Conservation (phyloP, 30 jellyfish, hydroid and myxozoan species). For the Cassiopea andromeda region DNA sequence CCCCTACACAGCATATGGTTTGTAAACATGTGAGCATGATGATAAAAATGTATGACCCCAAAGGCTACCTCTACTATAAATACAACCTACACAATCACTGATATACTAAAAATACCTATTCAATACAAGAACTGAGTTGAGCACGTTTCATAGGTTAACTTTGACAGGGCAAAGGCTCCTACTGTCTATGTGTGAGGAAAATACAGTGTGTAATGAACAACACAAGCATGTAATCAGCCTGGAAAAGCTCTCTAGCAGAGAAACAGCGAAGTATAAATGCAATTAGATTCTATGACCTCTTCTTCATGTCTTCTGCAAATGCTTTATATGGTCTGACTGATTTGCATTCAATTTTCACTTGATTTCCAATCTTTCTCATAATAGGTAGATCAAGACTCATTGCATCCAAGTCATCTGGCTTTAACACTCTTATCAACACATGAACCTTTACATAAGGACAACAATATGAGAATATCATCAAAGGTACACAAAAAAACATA, state of each 20-base stretch:
- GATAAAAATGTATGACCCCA: no score
- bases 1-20: no score
- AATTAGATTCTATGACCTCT: conserved; percentile 16
- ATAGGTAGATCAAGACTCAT: conserved; percentile 68
- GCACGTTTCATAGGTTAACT: no score
- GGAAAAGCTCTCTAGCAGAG: neutral
- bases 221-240: neutral
- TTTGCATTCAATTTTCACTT: conserved; percentile 68
- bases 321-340: conserved; percentile 69
- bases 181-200: neutral
- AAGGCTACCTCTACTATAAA: no score
- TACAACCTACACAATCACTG: no score
- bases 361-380: conserved; percentile 52
- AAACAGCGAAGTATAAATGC: neutral
- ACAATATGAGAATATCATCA: neutral
- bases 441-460: conserved; percentile 34
- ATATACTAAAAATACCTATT: no score
- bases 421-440: conserved; percentile 49
- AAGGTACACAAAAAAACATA: neutral
- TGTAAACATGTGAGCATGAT: no score
- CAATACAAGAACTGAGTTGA: no score
- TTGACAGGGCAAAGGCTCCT: no score
- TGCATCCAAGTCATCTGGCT: conserved; percentile 69
- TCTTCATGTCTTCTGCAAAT: conserved; percentile 50
- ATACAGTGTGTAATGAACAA: neutral